These are phyloP conservation scores for Odontesthes bonariensis DNA, from an alignment of 2,113 vertebrate genomes.

Conservation along the genomic window DNA sequence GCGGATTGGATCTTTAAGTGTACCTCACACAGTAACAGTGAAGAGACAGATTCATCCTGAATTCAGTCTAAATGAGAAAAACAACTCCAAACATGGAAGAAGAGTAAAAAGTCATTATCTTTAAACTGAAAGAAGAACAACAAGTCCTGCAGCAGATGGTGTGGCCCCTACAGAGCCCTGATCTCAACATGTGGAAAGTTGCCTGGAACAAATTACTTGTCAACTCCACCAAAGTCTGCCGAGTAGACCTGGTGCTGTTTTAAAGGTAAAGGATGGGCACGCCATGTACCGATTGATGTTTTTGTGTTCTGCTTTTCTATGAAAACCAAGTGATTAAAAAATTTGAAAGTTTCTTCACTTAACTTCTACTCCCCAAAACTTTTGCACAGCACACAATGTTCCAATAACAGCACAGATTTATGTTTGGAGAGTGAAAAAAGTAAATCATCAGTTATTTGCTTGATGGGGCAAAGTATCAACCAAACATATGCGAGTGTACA, in stretches of 20 bases:
- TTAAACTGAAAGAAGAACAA: not conserved
- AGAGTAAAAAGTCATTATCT: too few relatives aligned
- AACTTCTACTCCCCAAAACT: not conserved
- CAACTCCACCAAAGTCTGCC: not conserved
- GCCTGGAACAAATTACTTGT: not conserved
- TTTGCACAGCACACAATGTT: not conserved
- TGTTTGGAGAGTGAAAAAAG: not conserved
- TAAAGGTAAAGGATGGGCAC: not conserved
- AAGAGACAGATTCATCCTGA: too few relatives aligned
- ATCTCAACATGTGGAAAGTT: not conserved
- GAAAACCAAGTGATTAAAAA: not conserved
- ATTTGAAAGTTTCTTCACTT: not conserved
- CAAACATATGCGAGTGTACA: constrained; percentile 16
- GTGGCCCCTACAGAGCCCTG: not conserved
- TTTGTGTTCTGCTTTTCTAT: not conserved
- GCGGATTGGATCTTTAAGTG: not conserved
- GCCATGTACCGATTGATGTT: too few relatives aligned
- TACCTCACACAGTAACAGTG: not conserved
- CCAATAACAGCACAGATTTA: not conserved
- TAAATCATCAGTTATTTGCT: not conserved
- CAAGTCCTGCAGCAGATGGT: not conserved
- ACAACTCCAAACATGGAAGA: too few relatives aligned
- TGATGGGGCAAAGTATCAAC: not conserved
- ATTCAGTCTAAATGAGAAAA: too few relatives aligned
- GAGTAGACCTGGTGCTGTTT: not conserved